Evolutionary conservation across 2,797 vertebrate genomes (phyloP).

Genomic region (Bovichtus variegatus): DNA sequence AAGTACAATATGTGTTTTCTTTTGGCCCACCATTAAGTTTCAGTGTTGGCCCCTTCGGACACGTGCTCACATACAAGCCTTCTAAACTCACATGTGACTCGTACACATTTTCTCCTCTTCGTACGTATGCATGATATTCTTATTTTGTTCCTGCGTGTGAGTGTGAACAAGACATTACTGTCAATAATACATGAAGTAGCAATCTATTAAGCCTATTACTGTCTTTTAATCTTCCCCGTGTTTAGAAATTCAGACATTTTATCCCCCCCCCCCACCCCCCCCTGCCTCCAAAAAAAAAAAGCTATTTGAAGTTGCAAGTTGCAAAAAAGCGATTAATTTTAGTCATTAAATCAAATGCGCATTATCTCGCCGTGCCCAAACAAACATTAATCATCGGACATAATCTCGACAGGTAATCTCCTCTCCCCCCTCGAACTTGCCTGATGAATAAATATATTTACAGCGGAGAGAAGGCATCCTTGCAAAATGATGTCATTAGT

Average conservation of each 20-base stretch:
- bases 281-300: not conserved
- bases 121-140: not conserved
- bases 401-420: slow-evolving; percentile 81
- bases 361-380: slow-evolving; percentile 69
- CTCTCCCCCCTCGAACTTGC: slow-evolving; percentile 62
- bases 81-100: slow-evolving; percentile 5
- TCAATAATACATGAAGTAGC: slow-evolving; percentile 44
- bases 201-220: slow-evolving; percentile 21
- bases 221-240: slow-evolving; percentile 45
- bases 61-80: not conserved
- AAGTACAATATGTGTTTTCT: too few relatives aligned
- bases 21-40: too few relatives aligned
- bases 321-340: slow-evolving; percentile 71
- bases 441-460: slow-evolving; percentile 77
- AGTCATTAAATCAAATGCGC: slow-evolving; percentile 72
- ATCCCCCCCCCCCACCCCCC: not conserved
- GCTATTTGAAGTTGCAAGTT: slow-evolving; percentile 61
- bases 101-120: not conserved
- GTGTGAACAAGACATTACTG: slow-evolving; percentile 47
- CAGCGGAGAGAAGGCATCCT: slow-evolving; percentile 59
- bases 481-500: slow-evolving; percentile 75
- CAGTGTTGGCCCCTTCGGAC: too few relatives aligned
- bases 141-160: slow-evolving; percentile 16
- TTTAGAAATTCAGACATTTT: slow-evolving; percentile 49
- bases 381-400: slow-evolving; percentile 73